Evolutionary conservation across 2,113 vertebrate genomes (phyloP).

Genomic region (Pelmatolapia mariae): DNA sequence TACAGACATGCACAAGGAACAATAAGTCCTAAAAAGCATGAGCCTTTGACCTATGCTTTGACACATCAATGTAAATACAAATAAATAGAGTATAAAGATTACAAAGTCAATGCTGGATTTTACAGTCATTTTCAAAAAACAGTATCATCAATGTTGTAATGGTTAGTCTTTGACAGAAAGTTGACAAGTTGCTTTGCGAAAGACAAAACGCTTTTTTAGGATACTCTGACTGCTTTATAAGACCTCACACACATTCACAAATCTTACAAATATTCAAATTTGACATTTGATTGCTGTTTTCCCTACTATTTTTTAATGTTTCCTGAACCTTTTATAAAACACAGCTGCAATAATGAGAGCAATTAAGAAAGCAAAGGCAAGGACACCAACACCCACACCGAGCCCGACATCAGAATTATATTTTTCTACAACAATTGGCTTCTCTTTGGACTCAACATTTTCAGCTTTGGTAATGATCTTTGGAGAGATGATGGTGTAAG

Average conservation of each 20-base stretch:
- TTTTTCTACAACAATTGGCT: not conserved
- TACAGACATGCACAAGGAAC: not conserved
- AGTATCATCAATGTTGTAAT: no score
- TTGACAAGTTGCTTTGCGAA: not conserved
- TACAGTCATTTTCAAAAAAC: not conserved
- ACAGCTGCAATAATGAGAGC: conserved; percentile 42
- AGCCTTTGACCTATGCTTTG: not conserved
- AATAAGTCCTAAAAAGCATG: not conserved
- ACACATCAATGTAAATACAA: not conserved
- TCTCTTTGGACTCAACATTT: not conserved
- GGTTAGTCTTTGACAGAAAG: not conserved
- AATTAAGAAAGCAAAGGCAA: conserved; percentile 50
- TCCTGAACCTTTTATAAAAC: conserved; percentile 56
- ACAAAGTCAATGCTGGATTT: not conserved
- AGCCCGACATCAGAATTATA: conserved; percentile 39
- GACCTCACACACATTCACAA: not conserved
- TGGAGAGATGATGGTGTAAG: conserved; percentile 57
- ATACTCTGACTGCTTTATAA: conserved; percentile 17
- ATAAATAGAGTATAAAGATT: not conserved
- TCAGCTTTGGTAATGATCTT: conserved; percentile 60
- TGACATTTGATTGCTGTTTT: not conserved
- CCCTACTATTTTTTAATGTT: not conserved
- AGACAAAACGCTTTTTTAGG: conserved; percentile 12
- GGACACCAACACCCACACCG: conserved; percentile 60
- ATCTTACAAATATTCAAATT: not conserved